Evolutionary conservation across 92 coral and sea anemone genomes (phyloP).

Genomic region (Phenganax stokvisi): DNA sequence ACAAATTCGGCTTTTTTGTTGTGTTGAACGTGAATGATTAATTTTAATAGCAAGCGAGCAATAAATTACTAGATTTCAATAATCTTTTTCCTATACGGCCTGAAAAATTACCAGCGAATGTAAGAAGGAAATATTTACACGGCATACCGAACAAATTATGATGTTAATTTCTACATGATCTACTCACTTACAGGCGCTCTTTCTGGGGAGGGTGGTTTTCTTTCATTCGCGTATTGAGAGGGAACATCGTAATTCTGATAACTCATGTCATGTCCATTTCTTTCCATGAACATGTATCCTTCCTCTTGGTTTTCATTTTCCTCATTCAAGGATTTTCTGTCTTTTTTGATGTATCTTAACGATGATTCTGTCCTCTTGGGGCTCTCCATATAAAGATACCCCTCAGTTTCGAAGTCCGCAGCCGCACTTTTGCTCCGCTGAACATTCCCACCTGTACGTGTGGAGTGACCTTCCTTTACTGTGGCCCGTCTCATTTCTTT

Average conservation of each 20-base stretch:
- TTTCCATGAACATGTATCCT: background rate
- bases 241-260: background rate
- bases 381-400: slow-evolving; percentile 32
- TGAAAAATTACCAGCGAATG: too few relatives aligned
- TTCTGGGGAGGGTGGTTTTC: background rate
- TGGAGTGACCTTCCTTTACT: background rate
- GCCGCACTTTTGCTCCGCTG: slow-evolving; percentile 34
- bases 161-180: background rate
- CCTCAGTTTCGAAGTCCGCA: slow-evolving; percentile 8
- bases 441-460: background rate
- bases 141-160: background rate
- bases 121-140: background rate
- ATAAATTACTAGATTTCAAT: too few relatives aligned
- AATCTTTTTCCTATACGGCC: too few relatives aligned
- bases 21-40: too few relatives aligned
- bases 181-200: background rate
- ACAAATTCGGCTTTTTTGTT: too few relatives aligned
- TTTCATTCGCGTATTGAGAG: background rate
- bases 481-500: slow-evolving; percentile 7
- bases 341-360: slow-evolving; percentile 16
- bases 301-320: background rate
- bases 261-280: background rate
- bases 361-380: slow-evolving; percentile 40
- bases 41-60: too few relatives aligned
- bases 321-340: background rate